Conservation (phyloP, 1,140 invertebrate species). For the Andrena cerasifolii region DNA sequence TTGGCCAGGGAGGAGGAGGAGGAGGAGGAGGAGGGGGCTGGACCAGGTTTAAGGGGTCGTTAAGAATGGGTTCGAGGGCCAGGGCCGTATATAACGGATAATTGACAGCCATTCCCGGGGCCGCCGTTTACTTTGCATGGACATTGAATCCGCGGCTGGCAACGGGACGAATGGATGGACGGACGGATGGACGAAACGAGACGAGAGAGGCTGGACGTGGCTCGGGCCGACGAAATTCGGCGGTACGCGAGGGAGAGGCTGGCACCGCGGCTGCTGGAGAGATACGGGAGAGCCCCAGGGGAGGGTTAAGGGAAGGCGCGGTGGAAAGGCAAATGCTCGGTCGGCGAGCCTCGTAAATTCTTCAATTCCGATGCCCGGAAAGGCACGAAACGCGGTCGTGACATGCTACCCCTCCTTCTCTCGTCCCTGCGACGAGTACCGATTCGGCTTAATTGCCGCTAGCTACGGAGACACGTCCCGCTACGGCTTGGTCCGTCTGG, state of each 20-base stretch:
- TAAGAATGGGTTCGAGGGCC: conserved; percentile 77
- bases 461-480: conserved; percentile 15
- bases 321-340: conserved; percentile 46
- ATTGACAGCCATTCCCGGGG: conserved; percentile 78
- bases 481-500: no score
- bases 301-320: conserved; percentile 31
- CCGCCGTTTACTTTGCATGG: conserved; percentile 79
- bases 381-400: conserved; percentile 45
- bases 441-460: conserved; percentile 58
- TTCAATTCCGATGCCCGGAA: conserved; percentile 62
- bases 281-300: conserved; percentile 34
- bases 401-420: conserved; percentile 22
- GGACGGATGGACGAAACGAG: conserved; percentile 63
- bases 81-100: conserved; percentile 81
- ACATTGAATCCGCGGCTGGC: conserved; percentile 76
- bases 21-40: conserved; percentile 6
- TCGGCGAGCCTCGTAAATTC: conserved; percentile 64
- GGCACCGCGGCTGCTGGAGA: conserved; percentile 2
- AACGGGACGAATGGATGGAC: conserved; percentile 55
- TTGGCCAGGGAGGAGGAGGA: conserved; percentile 4
- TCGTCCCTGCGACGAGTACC: background rate
- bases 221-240: conserved; percentile 57
- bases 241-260: conserved; percentile 44
- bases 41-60: conserved; percentile 70
- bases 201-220: conserved; percentile 54